A percentile compares a stretch with the other conserved stretches of the same genome.
phyloP scores from a whole-genome alignment of 1,140 invertebrate species.

The Drusus annulatus region DNA sequence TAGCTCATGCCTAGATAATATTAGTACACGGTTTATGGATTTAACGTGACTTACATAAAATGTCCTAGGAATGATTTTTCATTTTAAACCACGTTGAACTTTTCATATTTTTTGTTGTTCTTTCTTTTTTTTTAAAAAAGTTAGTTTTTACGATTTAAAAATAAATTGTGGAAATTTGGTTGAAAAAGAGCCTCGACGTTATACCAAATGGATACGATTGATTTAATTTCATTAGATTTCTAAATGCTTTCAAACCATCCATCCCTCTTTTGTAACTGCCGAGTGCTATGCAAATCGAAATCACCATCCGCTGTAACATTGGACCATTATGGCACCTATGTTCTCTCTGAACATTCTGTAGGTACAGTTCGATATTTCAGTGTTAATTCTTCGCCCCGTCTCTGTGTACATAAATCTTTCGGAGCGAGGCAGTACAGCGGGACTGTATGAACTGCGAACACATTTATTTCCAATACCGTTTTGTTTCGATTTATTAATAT shows the following conservation, averaged over 20 bases:
- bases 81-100: too few relatives aligned
- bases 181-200: too few relatives aligned
- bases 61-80: too few relatives aligned
- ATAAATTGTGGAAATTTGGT: too few relatives aligned
- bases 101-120: too few relatives aligned
- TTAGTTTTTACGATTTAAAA: too few relatives aligned
- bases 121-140: too few relatives aligned
- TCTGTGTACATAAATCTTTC: conserved; percentile 31
- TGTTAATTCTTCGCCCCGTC: conserved; percentile 7
- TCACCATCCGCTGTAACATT: conserved; percentile 25
- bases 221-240: conserved; percentile 9
- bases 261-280: conserved; percentile 1
- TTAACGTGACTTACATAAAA: too few relatives aligned
- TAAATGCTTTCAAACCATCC: conserved; percentile 20
- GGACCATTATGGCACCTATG: not conserved
- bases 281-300: conserved; percentile 37
- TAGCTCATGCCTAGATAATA: too few relatives aligned
- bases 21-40: too few relatives aligned
- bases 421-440: conserved; percentile 5
- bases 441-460: not conserved
- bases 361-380: not conserved
- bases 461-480: conserved; percentile 18
- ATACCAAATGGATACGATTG: not conserved
- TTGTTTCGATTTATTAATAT: conserved; percentile 2
- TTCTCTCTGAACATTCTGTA: not conserved